Evolutionary conservation across 2,113 vertebrate species (phyloP), one percentile per base, ranked within the genome.

Genomic region (Xyrauchen texanus): DNA sequence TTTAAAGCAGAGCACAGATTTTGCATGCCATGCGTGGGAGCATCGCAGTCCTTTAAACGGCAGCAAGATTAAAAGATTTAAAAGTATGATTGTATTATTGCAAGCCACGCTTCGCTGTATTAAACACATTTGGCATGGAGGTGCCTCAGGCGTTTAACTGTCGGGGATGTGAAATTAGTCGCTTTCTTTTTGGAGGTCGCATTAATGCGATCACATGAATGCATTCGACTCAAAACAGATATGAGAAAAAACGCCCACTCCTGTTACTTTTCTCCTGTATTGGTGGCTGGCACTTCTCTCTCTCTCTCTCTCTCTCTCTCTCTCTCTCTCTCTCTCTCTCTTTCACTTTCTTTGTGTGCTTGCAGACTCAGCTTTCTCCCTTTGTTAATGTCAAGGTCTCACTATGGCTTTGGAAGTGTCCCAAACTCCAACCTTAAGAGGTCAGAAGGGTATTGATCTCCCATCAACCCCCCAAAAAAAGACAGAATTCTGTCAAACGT

Each of bases 361-460:
- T 82, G 84, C 81, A 81, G 74, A 77, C 77, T 82, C 81, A 85
- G 84, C 84, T 53, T 53, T 80, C 81, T 78, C 64, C n/a, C 49
- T 12, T 13, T 65, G 71, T 79, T 82, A 83, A 82, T 82, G 84
- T 85, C 84, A 85, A 85, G 81, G 81, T 77, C 81, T 83, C 58
- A 9, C 52, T 34, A 72, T 60, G 76, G 68, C 71, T 76, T 76
- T 85, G 84, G 84, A 82, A 49, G 61, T 51, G 73, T 67, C 78
- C 84, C 84, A 85, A 81, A 72, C 71, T 57, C 71, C 47, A 83
- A 80, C 78, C 77, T 74, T 66, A 78, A 67, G 74, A 83, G 81
- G 68, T 80, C 73, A 70, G 75, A 63, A 76, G 46, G 58, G 46
- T 83, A 82, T 85, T 65, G 84, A 85, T 85, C 75, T 68, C 53